Base-by-base conservation (phyloP, 2,888 invertebrate species). In the Pheosia gnoma region DNA sequence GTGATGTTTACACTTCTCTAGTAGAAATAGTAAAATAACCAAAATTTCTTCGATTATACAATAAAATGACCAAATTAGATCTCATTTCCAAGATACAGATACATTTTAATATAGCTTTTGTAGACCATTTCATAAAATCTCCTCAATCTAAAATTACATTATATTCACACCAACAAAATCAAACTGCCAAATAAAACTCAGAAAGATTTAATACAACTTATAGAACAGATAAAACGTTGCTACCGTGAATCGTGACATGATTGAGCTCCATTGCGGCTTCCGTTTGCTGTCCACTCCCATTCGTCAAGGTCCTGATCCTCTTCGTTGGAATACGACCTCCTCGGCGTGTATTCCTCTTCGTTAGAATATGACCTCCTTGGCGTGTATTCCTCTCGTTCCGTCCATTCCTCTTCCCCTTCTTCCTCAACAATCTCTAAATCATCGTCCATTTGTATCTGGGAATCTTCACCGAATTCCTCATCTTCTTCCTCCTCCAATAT, bases 401-500 rank as follows among this genome's bases (percentile, higher is more conserved):
- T 75, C 89, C 87, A 91, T 39, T 88, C 88, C 45, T 88, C 88
- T 69, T 90, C 90, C 0, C 87, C 91, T 78, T 92, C 92, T 68
- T 93, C 92, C 66, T 90, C 89, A 37, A 91, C 87, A 43, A 91
- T 82, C 67, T 90, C 89, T 71, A 88, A 78, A 60, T 90, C 90
- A 57, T 89, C 89, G 54, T 89, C 85, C 37, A 80, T 66, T 43
- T 77, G 79, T 41, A 84, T 75, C 45, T 75, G 76, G 49, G 62
- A 70, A 61, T 86, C 86, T 54, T 86, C 88, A 4, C 79, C 82
- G 52, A 74, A 65, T 25, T 74, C 75, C 9, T 79, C 83, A 13
- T 87, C 87, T 61, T 90, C 91, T 72, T 94, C 93, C 75, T 93
- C 93, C 69, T 93, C 93, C 54, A 92, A 66, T 68, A 93, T 92